Evolutionary conservation across 2,113 vertebrate species (phyloP), one percentile per base, ranked within the genome.

Genomic region (Lagopus muta): DNA sequence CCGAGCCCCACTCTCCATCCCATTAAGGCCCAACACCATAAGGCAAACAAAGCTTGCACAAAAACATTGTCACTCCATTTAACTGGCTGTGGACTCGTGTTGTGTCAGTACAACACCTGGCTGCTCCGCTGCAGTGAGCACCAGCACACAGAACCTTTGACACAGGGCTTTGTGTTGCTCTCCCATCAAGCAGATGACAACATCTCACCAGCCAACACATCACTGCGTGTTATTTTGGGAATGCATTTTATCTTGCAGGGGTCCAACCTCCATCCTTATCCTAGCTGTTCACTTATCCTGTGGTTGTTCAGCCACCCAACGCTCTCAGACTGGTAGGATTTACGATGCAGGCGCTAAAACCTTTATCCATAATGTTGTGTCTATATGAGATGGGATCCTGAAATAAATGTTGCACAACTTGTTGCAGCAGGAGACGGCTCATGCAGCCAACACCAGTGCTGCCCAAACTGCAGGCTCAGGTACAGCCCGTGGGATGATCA

Each of bases 51-150:
- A 73, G 65, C 61, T 1, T 5, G 42, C 22, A 47, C 30, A 82
- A 25, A 54, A 19, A 11, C 15, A 24, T 48, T 91, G 87, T 61
- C 61, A 28, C 70, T 74, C 74, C 78, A 65, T 89, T 81, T 73
- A 91, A 47, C 70, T 32, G 77, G 60, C 17, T 38, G 24, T n/a
- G 0, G 0, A 30, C 25, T 61, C 27, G 9, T 0, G 0, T 55
- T 61, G 32, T 52, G 79, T 45, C 74, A 87, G 42, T 14, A 73
- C 6, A 58, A 58, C 69, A 75, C 13, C n/a, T 22, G 15, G 5
- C 58, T 72, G 89, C 91, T 52, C 52, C 10, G 43, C 6, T 1
- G 57, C 43, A 13, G 50, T 28, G 67, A 45, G 47, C 66, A 61
- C 40, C 0, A 0, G n/a, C 70, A 60, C 58, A 12, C 17, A 34